These are phyloP conservation scores for Mastomys natalensis DNA, from an alignment of 2,113 vertebrate species.

Conservation along the genomic window DNA sequence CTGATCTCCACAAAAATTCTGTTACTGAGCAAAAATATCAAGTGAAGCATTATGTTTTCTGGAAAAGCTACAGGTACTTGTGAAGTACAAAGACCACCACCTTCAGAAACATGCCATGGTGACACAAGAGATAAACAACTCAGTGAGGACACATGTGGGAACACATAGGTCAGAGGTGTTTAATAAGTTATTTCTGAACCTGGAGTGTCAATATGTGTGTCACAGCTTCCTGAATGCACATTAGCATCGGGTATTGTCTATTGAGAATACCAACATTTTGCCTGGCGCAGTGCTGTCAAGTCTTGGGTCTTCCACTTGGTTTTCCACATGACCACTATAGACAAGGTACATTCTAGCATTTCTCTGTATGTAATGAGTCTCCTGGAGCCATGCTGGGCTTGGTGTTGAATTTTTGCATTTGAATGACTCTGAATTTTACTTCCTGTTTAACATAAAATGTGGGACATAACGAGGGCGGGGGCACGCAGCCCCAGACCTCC, in stretches of 20 bases:
- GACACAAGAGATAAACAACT: background rate
- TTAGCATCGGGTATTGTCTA: background rate
- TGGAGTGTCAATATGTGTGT: background rate
- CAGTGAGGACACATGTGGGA: background rate
- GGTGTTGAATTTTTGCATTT: background rate
- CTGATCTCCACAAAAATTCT: background rate
- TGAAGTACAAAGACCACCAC: background rate
- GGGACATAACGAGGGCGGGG: no score
- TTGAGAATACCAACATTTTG: background rate
- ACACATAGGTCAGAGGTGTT: background rate
- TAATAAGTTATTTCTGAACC: background rate
- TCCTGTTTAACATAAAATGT: background rate
- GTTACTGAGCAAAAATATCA: background rate
- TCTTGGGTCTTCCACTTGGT: background rate
- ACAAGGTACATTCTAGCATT: background rate
- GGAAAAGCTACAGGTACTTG: background rate
- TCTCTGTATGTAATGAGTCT: background rate
- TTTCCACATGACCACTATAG: background rate
- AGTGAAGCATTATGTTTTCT: background rate
- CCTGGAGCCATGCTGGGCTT: fast-evolving
- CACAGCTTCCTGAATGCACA: background rate
- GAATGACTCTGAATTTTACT: background rate
- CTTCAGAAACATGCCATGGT: background rate
- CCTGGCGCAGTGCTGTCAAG: background rate
- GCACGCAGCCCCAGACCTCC: no score